Evolutionary conservation across 2,888 invertebrate genomes (phyloP).

Genomic region (Mesorhabditis belari): DNA sequence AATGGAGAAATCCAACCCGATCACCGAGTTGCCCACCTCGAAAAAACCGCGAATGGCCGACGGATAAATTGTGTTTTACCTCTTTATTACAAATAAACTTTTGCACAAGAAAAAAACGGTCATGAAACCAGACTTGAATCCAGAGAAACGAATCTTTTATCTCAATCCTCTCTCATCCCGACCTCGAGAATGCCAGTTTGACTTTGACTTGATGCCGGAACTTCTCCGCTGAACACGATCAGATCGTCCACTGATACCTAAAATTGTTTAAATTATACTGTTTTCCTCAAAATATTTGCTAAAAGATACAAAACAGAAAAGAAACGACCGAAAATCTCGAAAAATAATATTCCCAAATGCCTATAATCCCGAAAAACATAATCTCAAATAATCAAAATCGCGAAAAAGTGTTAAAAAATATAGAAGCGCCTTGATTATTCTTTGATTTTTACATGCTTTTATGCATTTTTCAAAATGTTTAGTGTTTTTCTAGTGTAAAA

Average conservation of each 20-base stretch:
- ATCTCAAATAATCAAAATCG: not conserved
- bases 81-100: no score
- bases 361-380: not conserved
- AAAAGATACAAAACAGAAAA: not conserved
- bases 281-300: slow-evolving; percentile 1
- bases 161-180: slow-evolving; percentile 30
- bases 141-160: no score
- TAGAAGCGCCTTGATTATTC: no score
- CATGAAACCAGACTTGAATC: no score
- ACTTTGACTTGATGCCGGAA: slow-evolving; percentile 53
- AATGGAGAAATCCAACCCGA: no score
- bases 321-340: not conserved
- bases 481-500: no score
- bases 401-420: no score
- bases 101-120: no score
- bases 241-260: slow-evolving; percentile 75
- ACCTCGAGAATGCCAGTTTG: slow-evolving; percentile 40
- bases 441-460: no score
- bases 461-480: no score
- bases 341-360: not conserved
- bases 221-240: slow-evolving; percentile 70
- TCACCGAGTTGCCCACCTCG: not conserved
- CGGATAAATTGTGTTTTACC: no score
- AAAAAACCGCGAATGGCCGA: not conserved
- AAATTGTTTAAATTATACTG: slow-evolving; percentile 21